Evolutionary conservation across 92 coral and sea anemone species (phyloP), one percentile per base, ranked within the genome.

Genomic region (Scolanthus callimorphus): DNA sequence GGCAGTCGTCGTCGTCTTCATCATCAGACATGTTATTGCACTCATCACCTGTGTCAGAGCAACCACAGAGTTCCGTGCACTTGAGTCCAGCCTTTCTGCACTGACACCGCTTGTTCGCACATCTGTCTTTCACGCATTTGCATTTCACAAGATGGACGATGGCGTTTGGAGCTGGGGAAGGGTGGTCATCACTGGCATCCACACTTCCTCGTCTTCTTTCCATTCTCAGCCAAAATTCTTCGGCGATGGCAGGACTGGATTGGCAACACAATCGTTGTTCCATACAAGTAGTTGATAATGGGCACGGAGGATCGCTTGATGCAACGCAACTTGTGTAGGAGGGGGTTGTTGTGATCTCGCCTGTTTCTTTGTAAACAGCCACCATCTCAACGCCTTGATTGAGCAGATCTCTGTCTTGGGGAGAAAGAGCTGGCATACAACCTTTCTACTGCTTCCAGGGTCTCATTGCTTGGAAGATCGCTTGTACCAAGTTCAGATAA

Each of bases 1-100:
- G n/a, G n/a, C n/a, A 50, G 17, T 50, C 67, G 60, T 28, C 50
- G 11, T 49, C 55, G 59, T 70, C 70, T 30, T 55, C 66, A 29
- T 57, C 65, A 11, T 12, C 51, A 24, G 55, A 21, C 29, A 19
- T 62, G 30, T 76, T 67, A 24, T 67, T 28, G 48, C 76, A 76
- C 4, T 46, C 52, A 20, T 69, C 83, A 11, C 57, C 83, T 39
- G 6, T 55, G 65, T 69, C 83, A 29, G 70, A 62, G 62, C 76
- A 83, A 54, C 65, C 54, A 65, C 90, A 77, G 50, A 83, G 73
- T 39, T 83, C 76, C n/a, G 80, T 77, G 76, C 80, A 83, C 3
- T 26, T 57, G 56, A 79, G 54, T 19, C 53, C 75, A 37, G 72
- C 73, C 65, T 82, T 76, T 72, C 67, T 65, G 57, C 84, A 82